Percentiles rank a stretch among this genome's conserved stretches.
These are phyloP conservation scores for Harpagus bidentatus DNA, from an alignment of 2,113 vertebrate species.

Conservation along the genomic window DNA sequence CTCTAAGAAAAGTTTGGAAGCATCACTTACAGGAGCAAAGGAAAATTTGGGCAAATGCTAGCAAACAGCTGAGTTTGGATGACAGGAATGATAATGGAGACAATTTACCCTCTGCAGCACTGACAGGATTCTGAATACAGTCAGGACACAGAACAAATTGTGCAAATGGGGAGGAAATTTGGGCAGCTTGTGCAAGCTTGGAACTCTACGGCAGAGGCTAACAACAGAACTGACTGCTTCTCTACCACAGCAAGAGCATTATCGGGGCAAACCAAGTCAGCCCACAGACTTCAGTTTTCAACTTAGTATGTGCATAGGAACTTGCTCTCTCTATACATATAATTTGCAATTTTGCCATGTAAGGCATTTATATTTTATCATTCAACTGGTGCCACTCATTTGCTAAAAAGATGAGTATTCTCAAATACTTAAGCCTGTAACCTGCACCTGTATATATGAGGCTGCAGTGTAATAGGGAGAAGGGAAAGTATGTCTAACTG, in stretches of 20 bases:
- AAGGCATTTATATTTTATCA: background rate
- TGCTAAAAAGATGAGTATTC: background rate
- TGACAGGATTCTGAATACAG: background rate
- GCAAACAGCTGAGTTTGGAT: background rate
- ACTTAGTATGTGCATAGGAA: background rate
- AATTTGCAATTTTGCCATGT: background rate
- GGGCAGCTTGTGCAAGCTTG: background rate
- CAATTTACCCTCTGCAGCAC: background rate
- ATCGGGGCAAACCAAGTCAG: background rate
- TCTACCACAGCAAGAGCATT: background rate
- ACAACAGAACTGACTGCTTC: background rate
- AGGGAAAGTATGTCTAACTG: background rate
- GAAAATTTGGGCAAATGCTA: background rate
- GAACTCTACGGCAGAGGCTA: background rate
- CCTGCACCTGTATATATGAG: background rate
- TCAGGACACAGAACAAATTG: background rate
- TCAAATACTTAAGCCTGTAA: background rate
- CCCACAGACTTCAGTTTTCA: background rate
- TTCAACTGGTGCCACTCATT: background rate
- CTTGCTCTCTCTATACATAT: background rate
- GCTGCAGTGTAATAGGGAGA: background rate
- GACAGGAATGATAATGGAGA: background rate
- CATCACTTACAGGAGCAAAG: background rate
- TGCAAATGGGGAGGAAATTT: background rate
- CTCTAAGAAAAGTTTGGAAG: background rate